Evolutionary conservation across 53 echinoderm and acorn worm species (phyloP), one percentile per base, ranked within the genome.

Genomic region (Patiria pectinifera): DNA sequence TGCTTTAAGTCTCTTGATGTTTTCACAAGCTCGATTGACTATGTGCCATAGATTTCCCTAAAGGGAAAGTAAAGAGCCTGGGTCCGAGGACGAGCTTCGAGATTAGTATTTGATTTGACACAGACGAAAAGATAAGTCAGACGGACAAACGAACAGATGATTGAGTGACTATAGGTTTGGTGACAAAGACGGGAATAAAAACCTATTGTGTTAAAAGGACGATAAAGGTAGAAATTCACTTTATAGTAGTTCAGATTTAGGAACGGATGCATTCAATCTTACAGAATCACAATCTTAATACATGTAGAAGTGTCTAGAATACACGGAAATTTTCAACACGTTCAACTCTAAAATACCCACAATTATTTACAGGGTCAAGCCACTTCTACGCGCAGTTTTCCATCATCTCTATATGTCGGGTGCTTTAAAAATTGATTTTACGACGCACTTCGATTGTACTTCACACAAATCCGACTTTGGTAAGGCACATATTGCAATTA

Each of bases 101-200:
- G 6, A 23, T 23, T 76, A 35, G 1, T 35, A 35, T 11, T 11
- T 25, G 0, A 25, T 35, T 47, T 80, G 81, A 80, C 81, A 48
- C 5, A 47, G 81, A 80, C 81, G 45, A 59, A 82, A 82, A 82
- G 82, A 82, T 58, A 59, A 58, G 59, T 0, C 60, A 59, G 44
- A 82, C 82, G n/a, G 82, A 82, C 82, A 12, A 46, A 82, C 58
- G 24, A 21, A 82, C 82, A 59, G 58, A 78, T 45, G 24, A n/a
- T 11, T 18, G 69, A 11, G 69, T 21, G 69, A 74, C 48, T 10
- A 18, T 24, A 14, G 25, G 11, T 76, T 76, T 7, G 12, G 24
- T 47, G 48, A 46, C 45, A 46, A 9, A 45, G 47, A 79, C 47
- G 46, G 11, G 5, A 44, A 47, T 79, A 76, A 0, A 26, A n/a